Base-by-base conservation (phyloP, 1,140 invertebrate species). In the Aphidius gifuensis region DNA sequence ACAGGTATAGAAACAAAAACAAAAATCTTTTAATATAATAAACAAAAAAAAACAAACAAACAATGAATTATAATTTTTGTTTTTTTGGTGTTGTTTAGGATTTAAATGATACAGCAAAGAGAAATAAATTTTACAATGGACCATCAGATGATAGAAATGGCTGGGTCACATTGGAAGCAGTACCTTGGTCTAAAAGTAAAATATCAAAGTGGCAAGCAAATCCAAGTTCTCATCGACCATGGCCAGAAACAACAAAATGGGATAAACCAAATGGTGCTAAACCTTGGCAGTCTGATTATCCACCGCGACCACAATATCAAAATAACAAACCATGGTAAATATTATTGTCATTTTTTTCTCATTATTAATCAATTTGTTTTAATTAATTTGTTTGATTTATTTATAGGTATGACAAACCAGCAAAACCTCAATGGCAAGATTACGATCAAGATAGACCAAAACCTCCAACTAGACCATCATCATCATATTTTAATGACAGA, bases 131-230 rank as follows among this genome's bases (percentile, higher is more conserved):
- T 16, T 83, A 80, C 70, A 71, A 74, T 16, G 84, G 68, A 75
- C 80, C 85, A 73, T 83, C 85, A 2, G 86, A 90, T 60, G 87
- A 90, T 66, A 84, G 86, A 65, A 86, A 87, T 59, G 89, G 88
- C 0, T 92, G 90, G 90, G 88, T 91, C 0, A 88, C 87, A 4
- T 74, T 92, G 47, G 89, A 92, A 57, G 88, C 89, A 0, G 84
- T 92, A 6, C 88, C 89, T 1, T 92, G 89, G 89, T 89, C 88
- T 1, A 85, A 87, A 11, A 90, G 88, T 63, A 90, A 90, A 79
- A 87, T 92, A 54, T 89, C 88, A 6, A 92, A 90, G 72, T 92
- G 89, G 90, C 87, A 90, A 68, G 83, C 85, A 1, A 86, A 85
- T 66, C 74, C 83, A 1, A 83, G 83, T 49, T 70, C 79, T 2